Evolutionary conservation across 2,113 vertebrate genomes (phyloP).

Genomic region (Carassius carassius): DNA sequence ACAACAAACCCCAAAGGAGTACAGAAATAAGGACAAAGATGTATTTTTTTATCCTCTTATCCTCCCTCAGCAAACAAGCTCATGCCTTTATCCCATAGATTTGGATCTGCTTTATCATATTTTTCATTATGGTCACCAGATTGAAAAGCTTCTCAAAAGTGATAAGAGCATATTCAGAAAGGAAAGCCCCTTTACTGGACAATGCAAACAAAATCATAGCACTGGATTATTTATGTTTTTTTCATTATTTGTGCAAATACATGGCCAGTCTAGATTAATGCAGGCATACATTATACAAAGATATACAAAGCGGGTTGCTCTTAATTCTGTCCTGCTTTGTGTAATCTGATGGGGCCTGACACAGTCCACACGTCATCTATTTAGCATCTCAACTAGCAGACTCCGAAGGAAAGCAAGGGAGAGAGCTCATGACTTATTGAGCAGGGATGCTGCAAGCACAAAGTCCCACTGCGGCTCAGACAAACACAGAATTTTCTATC

Average conservation of each 20-base stretch:
- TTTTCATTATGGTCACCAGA: slow-evolving; percentile 77
- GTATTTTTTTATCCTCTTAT: slow-evolving; percentile 74
- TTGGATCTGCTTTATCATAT: slow-evolving; percentile 76
- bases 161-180: slow-evolving; percentile 69
- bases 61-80: slow-evolving; percentile 73
- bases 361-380: slow-evolving; percentile 58
- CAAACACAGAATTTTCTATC: slow-evolving; percentile 61
- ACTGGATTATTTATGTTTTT: slow-evolving; percentile 64
- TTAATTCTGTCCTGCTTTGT: slow-evolving; percentile 65
- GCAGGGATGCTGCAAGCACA: slow-evolving; percentile 50
- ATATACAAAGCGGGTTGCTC: slow-evolving; percentile 63
- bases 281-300: slow-evolving; percentile 46
- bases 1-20: slow-evolving; percentile 86
- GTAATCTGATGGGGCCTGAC: slow-evolving; percentile 56
- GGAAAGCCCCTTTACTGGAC: slow-evolving; percentile 60
- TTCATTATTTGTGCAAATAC: slow-evolving; percentile 23
- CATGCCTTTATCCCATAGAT: slow-evolving; percentile 69
- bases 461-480: slow-evolving; percentile 55
- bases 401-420: slow-evolving; percentile 51
- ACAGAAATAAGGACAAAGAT: slow-evolving; percentile 89
- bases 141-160: slow-evolving; percentile 71
- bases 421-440: slow-evolving; percentile 66
- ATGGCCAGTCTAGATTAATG: slow-evolving; percentile 42
- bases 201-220: slow-evolving; percentile 63
- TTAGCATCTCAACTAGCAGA: slow-evolving; percentile 63